Conservation (phyloP, 35 echinoderm and acorn worm genomes). For the Ophiothrix spiculata region DNA sequence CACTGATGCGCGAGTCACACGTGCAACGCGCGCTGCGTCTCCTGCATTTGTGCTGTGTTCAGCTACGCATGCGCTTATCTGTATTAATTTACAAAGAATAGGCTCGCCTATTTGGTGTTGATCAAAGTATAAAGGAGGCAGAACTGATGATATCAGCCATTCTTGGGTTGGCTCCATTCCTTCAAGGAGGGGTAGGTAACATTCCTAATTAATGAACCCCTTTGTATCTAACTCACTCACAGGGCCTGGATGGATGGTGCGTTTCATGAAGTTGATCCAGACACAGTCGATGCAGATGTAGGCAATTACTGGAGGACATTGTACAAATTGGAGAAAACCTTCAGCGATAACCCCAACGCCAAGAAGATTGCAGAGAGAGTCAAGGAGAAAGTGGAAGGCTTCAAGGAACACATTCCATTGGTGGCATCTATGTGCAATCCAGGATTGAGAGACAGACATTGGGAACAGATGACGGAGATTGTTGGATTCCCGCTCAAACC, state of each 20-base stretch:
- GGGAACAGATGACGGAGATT: conserved; percentile 83
- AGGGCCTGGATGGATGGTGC: conserved; percentile 91
- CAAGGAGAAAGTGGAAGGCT: conserved; percentile 89
- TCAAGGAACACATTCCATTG: conserved; percentile 87
- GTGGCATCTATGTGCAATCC: conserved; percentile 76
- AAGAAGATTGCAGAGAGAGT: conserved; percentile 90
- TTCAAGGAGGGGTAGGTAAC: no score
- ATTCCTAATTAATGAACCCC: no score
- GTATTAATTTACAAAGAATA: no score
- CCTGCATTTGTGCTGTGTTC: no score
- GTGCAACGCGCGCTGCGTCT: no score
- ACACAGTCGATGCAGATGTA: conserved; percentile 68
- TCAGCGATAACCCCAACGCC: conserved; percentile 57
- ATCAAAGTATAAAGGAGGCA: no score
- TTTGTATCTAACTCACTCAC: no score
- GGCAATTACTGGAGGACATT: conserved; percentile 94
- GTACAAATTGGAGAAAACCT: conserved; percentile 86
- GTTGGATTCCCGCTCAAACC: conserved; percentile 92
- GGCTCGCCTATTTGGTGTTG: no score
- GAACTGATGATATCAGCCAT: no score
- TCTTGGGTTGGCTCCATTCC: no score
- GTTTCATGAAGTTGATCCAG: conserved; percentile 82
- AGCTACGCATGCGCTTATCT: no score
- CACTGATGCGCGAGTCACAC: no score
- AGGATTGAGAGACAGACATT: conserved; percentile 87